phyloP scores from a whole-genome alignment of 2,797 vertebrate genomes.

The Sebastes jordani region DNA sequence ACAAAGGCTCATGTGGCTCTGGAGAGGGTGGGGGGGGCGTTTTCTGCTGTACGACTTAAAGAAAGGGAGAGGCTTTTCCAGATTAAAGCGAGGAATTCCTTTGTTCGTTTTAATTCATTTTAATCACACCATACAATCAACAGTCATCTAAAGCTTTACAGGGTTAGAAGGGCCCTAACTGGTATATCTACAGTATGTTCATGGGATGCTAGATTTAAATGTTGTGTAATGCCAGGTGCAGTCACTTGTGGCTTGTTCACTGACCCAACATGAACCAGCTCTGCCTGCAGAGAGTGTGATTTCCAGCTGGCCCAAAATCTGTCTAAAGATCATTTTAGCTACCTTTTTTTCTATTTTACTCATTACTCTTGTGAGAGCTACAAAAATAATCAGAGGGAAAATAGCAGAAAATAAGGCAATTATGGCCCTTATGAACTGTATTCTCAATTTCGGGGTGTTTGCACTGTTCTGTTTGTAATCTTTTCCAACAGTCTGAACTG shows the following conservation, averaged over 20 bases:
- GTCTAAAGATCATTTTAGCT: conserved; percentile 27
- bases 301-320: conserved; percentile 52
- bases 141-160: not conserved
- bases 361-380: not conserved
- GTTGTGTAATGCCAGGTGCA: not conserved
- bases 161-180: not conserved
- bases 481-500: conserved; percentile 36
- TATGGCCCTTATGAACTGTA: conserved; percentile 2
- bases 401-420: conserved; percentile 32
- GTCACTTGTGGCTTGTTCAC: conserved; percentile 19
- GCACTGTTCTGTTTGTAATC: conserved; percentile 27
- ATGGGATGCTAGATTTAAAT: not conserved
- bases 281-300: conserved; percentile 24
- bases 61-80: conserved; percentile 41
- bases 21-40: not conserved
- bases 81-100: conserved; percentile 50
- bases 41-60: conserved; percentile 34
- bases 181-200: not conserved
- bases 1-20: conserved; percentile 61
- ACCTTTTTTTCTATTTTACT: not conserved
- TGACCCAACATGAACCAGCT: conserved; percentile 3
- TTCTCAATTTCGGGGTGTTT: conserved; percentile 11
- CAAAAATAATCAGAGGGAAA: conserved; percentile 2
- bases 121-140: not conserved
- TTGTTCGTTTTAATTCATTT: conserved; percentile 54